Conservation (phyloP, 2,888 invertebrate species). For the Zaprionus bogoriensis region DNA sequence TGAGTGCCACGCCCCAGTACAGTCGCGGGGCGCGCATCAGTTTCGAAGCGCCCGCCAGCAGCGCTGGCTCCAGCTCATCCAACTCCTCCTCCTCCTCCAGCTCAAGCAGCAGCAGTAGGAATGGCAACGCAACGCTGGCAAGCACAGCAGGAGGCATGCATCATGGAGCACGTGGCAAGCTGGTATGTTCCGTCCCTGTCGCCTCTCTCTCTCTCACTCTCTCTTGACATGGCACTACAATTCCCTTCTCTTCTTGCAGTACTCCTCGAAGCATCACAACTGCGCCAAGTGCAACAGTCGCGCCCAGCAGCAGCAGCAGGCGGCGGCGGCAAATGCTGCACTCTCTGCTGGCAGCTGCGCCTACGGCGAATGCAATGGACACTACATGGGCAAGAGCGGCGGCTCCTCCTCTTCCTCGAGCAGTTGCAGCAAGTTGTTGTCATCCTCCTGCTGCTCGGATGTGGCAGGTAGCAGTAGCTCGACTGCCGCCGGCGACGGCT, state of each 20-base stretch:
- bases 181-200: slow-evolving; percentile 56
- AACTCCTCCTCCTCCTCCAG: neutral
- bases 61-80: slow-evolving; percentile 27
- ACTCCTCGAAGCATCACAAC: slow-evolving; percentile 70
- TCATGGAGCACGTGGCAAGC: slow-evolving; percentile 70
- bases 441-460: slow-evolving; percentile 31
- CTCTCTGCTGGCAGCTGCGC: slow-evolving; percentile 48
- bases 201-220: neutral
- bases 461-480: slow-evolving; percentile 37
- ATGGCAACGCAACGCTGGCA: slow-evolving; percentile 26
- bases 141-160: slow-evolving; percentile 36
- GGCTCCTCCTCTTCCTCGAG: too few relatives aligned
- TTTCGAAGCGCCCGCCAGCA: slow-evolving; percentile 80
- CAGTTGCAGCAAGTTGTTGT: slow-evolving; percentile 11
- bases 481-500: slow-evolving; percentile 39
- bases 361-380: slow-evolving; percentile 76
- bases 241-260: slow-evolving; percentile 23
- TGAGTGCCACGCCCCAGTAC: slow-evolving; percentile 91
- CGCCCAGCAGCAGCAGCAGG: slow-evolving; percentile 49
- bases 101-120: slow-evolving; percentile 24
- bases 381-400: slow-evolving; percentile 59
- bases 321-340: slow-evolving; percentile 39
- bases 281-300: slow-evolving; percentile 75
- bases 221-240: neutral
- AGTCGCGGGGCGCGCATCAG: slow-evolving; percentile 85